phyloP scores from a whole-genome alignment of 2,113 vertebrate species.

The Antennarius striatus region DNA sequence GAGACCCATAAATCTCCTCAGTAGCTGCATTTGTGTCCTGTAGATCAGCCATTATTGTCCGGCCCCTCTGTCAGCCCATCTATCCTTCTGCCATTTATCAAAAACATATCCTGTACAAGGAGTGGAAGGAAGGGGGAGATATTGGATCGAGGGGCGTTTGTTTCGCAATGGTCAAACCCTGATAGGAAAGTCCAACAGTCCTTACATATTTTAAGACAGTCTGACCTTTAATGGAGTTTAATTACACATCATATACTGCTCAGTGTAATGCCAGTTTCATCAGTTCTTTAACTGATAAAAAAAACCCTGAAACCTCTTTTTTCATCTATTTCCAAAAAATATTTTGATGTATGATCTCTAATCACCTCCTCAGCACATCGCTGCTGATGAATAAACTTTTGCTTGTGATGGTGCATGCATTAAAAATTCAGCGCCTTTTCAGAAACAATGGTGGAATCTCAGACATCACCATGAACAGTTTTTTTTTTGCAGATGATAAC shows the following conservation, averaged over 20 bases:
- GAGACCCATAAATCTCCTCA: conserved; percentile 88
- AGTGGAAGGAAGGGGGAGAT: conserved; percentile 47
- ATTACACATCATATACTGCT: too few species aligned
- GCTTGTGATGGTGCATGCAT: not conserved
- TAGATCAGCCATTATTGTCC: conserved; percentile 99
- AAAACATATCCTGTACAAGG: conserved; percentile 82
- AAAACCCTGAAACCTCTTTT: too few species aligned
- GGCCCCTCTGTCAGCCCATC: conserved; percentile 96
- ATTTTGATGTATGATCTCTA: too few species aligned
- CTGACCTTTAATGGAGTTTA: too few species aligned
- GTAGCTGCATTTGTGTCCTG: conserved; percentile 95
- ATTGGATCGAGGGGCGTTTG: conserved; percentile 5
- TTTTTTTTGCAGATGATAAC: too few species aligned
- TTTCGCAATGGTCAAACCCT: conserved; percentile 39
- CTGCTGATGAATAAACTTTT: not conserved
- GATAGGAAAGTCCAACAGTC: conserved; percentile 10
- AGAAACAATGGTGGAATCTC: not conserved
- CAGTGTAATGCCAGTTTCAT: too few species aligned
- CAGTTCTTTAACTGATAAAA: too few species aligned
- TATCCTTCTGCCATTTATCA: conserved; percentile 97
- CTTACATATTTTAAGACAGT: not conserved
- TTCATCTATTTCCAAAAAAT: too few species aligned
- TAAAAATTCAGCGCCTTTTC: not conserved
- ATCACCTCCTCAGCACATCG: too few species aligned
- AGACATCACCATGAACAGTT: not conserved